Evolutionary conservation across 2,113 vertebrate species (phyloP), one percentile per base, ranked within the genome.

Genomic region (Ammodytes marinus): DNA sequence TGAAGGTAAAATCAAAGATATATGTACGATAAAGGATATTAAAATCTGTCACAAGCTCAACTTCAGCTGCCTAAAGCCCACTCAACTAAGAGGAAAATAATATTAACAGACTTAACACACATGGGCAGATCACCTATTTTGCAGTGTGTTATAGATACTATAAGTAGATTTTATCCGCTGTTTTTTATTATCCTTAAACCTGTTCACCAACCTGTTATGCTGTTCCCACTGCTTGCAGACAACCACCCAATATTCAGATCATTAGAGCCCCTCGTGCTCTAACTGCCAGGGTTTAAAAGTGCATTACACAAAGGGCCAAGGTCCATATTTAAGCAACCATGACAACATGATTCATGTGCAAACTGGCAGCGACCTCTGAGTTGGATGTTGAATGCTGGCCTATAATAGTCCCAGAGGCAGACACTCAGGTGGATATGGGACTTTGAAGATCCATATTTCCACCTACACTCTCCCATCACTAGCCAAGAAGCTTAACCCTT

Each of bases 401-500:
- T 27, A 27, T 27, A 27, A 27, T 27, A n/a, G 42, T 52, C 40
- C 50, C 50, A 63, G 59, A 76, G 77, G 60, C 37, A 8, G 35
- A 39, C 50, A 40, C 68, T 8, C 15, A 14, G 27, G 58, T 78
- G 61, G 49, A 83, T 69, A 83, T 54, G 45, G 71, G 43, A 66
- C 53, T 75, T 60, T 35, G 15, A 66, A 69, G 52, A 15, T 27
- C 27, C 10, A 69, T 39, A 50, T 0, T 0, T 3, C 40, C 50
- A 46, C 55, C 63, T 45, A 27, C 59, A 42, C 9, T 75, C 27
- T 88, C 46, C 3, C 15, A 40, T 35, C 14, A 14, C 27, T 37
- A 46, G 54, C 75, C 74, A 74, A 71, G 37, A 68, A 60, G 65
- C 69, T 78, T 69, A 55, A 42, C 67, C 52, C 84, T 79, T 53